Percentiles rank a stretch among this genome's conserved stretches.
phyloP scores from a whole-genome alignment of 2,113 vertebrate species.

The Seriola aureovittata region DNA sequence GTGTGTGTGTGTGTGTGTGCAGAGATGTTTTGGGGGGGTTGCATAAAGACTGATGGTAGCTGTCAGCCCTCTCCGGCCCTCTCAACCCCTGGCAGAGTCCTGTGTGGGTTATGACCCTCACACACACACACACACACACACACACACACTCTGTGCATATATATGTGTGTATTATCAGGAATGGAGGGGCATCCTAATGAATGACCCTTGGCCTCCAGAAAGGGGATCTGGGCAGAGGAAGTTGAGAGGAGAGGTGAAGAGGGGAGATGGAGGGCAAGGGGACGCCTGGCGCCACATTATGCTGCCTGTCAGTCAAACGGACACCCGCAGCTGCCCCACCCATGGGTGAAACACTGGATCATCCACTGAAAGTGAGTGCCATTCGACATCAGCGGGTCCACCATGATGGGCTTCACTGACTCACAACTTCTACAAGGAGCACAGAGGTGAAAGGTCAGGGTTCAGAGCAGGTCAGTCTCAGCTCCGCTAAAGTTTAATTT shows the following conservation, averaged over 20 bases:
- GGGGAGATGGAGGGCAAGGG: constrained; percentile 69
- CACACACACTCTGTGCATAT: background rate
- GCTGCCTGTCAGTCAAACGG: constrained; percentile 70
- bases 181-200: constrained; percentile 71
- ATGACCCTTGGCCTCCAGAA: constrained; percentile 71
- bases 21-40: constrained; percentile 31
- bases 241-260: constrained; percentile 77
- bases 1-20: constrained; percentile 6
- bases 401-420: background rate
- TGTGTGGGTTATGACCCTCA: constrained; percentile 30
- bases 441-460: constrained; percentile 14
- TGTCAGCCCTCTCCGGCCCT: constrained; percentile 64
- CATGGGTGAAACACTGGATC: background rate
- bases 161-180: constrained; percentile 64
- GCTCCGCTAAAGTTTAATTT: accelerated
- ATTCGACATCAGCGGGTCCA: background rate
- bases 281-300: constrained; percentile 78
- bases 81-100: constrained; percentile 55
- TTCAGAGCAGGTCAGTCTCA: background rate
- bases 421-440: background rate
- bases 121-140: constrained; percentile 5
- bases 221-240: constrained; percentile 78
- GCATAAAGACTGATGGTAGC: constrained; percentile 73
- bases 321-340: constrained; percentile 50
- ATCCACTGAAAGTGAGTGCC: constrained; percentile 58